Evolutionary conservation across 2,888 invertebrate genomes (phyloP).

Genomic region (Pomacea canaliculata): DNA sequence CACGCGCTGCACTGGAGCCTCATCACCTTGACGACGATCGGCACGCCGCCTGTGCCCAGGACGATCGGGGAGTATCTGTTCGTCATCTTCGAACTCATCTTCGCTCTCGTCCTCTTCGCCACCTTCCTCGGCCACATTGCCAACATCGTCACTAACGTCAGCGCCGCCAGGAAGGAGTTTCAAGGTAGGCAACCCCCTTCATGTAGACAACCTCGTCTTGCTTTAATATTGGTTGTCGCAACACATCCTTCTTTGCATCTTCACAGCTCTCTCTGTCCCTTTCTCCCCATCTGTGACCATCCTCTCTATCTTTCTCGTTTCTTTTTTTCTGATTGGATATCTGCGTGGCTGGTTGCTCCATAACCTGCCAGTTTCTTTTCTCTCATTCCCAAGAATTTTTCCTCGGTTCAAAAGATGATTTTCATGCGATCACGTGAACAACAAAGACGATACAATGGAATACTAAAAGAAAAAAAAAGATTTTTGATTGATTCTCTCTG

Average conservation of each 20-base stretch:
- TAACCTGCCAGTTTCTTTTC: too few species aligned
- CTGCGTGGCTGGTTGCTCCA: too few species aligned
- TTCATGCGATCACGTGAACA: too few species aligned
- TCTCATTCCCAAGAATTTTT: too few species aligned
- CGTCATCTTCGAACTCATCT: conserved; percentile 93
- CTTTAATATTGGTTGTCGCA: background rate
- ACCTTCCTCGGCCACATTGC: conserved; percentile 97
- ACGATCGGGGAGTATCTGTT: conserved; percentile 96
- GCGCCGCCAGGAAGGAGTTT: conserved; percentile 96
- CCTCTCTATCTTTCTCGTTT: too few species aligned
- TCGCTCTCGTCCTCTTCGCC: conserved; percentile 94
- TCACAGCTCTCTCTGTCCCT: background rate
- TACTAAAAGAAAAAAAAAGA: too few species aligned
- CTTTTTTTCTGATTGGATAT: too few species aligned
- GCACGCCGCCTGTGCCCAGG: conserved; percentile 89
- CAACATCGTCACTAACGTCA: conserved; percentile 97
- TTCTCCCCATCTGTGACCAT: too few species aligned
- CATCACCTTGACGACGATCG: conserved; percentile 93
- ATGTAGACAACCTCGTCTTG: background rate
- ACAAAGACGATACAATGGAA: too few species aligned
- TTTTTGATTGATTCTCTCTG: too few species aligned
- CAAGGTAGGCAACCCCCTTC: conserved; percentile 82
- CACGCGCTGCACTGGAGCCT: conserved; percentile 99
- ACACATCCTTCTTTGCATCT: background rate
- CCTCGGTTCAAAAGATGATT: too few species aligned